Conservation (phyloP, 2,888 invertebrate species). For the Teleiodes luculella region DNA sequence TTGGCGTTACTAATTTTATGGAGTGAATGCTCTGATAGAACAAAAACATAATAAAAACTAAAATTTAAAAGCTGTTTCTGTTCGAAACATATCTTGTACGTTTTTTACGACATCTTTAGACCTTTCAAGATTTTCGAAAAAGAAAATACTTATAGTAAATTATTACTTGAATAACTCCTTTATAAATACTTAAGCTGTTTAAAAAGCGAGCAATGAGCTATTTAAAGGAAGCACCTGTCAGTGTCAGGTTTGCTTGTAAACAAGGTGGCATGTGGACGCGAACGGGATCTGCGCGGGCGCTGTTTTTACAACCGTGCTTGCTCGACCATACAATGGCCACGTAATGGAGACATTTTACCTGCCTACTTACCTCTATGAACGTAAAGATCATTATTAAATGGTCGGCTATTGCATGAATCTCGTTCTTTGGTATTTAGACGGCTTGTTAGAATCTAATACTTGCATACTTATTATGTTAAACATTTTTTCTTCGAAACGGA, state of each 20-base stretch:
- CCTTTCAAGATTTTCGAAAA: neutral
- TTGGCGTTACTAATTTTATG: conserved; percentile 11
- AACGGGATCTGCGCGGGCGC: conserved; percentile 31
- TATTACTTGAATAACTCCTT: neutral
- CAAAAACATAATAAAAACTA: conserved; percentile 3
- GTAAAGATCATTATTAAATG: neutral
- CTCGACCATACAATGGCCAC: neutral
- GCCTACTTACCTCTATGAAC: neutral
- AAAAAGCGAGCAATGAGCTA: neutral
- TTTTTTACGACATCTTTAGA: neutral
- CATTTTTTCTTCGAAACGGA: conserved; percentile 1
- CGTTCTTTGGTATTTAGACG: conserved; percentile 33
- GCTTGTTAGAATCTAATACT: conserved; percentile 25
- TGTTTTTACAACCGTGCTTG: conserved; percentile 33
- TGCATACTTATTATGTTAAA: conserved; percentile 4
- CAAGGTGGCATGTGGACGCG: conserved; percentile 25
- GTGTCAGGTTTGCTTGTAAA: conserved; percentile 26
- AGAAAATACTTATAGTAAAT: neutral
- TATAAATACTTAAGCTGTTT: neutral
- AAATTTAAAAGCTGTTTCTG: neutral
- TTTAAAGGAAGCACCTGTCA: conserved; percentile 37
- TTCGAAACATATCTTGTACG: conserved; percentile 1
- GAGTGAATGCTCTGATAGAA: neutral
- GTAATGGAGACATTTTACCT: neutral
- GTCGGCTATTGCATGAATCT: conserved; percentile 1